Conservation (phyloP, 2,888 invertebrate genomes). For the Drosophila ezoana region DNA sequence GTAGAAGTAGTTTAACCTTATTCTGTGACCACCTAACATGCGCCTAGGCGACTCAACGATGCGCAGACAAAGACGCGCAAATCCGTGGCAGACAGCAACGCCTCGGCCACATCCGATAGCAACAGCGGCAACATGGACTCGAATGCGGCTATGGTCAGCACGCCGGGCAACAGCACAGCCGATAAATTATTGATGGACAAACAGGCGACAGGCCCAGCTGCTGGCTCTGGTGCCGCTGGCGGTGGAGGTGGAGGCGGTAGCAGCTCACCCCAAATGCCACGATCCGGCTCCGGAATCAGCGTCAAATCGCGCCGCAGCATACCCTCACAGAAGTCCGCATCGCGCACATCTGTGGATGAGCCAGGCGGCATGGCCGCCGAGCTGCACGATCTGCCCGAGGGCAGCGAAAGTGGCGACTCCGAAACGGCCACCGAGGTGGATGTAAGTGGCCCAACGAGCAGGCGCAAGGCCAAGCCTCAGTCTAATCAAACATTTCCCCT, state of each 20-base stretch:
- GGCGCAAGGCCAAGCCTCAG: too few relatives aligned
- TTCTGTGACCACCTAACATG: too few relatives aligned
- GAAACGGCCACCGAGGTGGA: constrained; percentile 91
- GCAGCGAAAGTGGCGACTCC: constrained; percentile 87
- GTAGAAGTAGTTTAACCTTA: too few relatives aligned
- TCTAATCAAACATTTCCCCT: too few relatives aligned
- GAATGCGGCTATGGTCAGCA: constrained; percentile 63
- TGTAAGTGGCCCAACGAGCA: constrained; percentile 84
- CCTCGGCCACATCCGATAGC: constrained; percentile 82
- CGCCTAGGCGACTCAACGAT: constrained; percentile 84
- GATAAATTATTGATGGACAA: constrained; percentile 56
- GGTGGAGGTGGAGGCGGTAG: constrained; percentile 69
- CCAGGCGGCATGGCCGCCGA: constrained; percentile 85
- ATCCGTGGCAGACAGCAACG: constrained; percentile 83
- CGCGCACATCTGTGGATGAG: constrained; percentile 86
- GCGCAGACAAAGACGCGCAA: constrained; percentile 84
- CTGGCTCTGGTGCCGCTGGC: constrained; percentile 24
- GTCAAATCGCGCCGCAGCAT: constrained; percentile 86
- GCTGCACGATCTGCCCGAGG: constrained; percentile 86
- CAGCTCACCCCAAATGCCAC: constrained; percentile 84
- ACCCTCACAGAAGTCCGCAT: constrained; percentile 85
- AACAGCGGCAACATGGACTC: constrained; percentile 82
- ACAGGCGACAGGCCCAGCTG: constrained; percentile 4
- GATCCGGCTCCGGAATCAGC: constrained; percentile 86
- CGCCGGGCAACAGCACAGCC: constrained; percentile 49